Conservation (phyloP, 2,113 vertebrate genomes). For the Rhynchopsitta pachyrhyncha region DNA sequence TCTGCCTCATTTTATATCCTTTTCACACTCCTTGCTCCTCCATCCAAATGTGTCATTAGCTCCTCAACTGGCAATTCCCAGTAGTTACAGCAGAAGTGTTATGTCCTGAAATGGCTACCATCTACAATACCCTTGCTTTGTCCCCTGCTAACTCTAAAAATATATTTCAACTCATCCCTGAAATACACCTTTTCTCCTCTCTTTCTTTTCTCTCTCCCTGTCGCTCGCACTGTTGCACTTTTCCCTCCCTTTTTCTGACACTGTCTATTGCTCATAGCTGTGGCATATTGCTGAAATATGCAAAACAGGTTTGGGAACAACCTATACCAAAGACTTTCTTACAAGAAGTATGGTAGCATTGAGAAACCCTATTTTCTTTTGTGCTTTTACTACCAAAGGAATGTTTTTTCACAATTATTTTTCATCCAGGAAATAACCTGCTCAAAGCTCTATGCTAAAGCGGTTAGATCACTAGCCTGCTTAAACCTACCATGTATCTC, state of each 20-base stretch:
- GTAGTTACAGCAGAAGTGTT: background rate
- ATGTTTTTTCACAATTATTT: background rate
- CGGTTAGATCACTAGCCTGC: background rate
- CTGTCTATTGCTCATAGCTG: background rate
- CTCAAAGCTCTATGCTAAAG: background rate
- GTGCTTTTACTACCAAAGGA: background rate
- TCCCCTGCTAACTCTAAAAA: background rate
- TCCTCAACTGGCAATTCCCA: background rate
- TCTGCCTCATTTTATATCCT: fast-evolving
- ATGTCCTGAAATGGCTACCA: background rate
- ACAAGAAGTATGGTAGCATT: background rate
- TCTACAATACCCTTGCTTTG: background rate
- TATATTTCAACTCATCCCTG: background rate
- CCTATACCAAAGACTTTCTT: background rate
- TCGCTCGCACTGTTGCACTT: background rate
- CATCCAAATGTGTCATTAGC: background rate
- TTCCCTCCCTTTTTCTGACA: background rate
- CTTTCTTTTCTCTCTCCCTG: background rate
- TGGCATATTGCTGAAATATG: background rate
- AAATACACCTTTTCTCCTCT: background rate
- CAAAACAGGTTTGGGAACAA: background rate
- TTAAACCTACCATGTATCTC: background rate
- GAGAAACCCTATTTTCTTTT: background rate
- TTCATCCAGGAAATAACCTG: background rate
- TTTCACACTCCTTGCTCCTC: background rate